A percentile compares a stretch with the other conserved stretches of the same genome.
Conservation (phyloP, 2,888 invertebrate genomes). For the Agonopterix arenella region DNA sequence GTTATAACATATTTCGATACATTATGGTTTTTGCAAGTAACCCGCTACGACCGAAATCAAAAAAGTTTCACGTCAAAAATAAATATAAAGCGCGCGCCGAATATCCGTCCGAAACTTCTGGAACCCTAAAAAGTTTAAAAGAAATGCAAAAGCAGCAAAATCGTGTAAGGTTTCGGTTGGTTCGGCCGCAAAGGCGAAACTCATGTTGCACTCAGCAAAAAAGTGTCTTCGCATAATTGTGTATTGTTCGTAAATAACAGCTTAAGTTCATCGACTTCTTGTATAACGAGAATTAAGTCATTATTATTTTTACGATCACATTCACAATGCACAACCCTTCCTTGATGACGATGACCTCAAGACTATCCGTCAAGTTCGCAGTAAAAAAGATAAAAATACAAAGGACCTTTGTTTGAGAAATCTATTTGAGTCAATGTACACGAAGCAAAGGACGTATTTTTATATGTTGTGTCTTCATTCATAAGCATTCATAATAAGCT, state of each 20-base stretch:
- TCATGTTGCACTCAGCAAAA: conserved; percentile 1
- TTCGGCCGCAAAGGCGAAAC: conserved; percentile 19
- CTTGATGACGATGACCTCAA: conserved; percentile 1
- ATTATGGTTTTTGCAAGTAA: too few relatives aligned
- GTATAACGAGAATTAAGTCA: conserved; percentile 13
- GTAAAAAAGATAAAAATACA: neutral
- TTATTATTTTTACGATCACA: conserved; percentile 10
- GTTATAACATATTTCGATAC: too few relatives aligned
- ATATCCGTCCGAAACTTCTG: too few relatives aligned
- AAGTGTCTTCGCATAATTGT: conserved; percentile 7
- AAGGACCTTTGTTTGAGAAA: neutral
- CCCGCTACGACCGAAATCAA: too few relatives aligned
- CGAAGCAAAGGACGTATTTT: too few relatives aligned
- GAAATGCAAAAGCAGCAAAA: conserved; percentile 20
- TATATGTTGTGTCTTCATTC: too few relatives aligned
- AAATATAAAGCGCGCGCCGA: too few relatives aligned
- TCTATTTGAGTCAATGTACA: neutral
- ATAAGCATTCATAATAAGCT: too few relatives aligned
- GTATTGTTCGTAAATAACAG: conserved; percentile 5
- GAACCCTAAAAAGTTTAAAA: conserved; percentile 15
- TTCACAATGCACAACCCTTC: neutral
- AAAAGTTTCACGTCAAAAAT: too few relatives aligned
- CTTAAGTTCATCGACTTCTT: conserved; percentile 5
- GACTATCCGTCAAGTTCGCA: neutral
- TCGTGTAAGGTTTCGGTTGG: conserved; percentile 26